A percentile compares a stretch with the other conserved stretches of the same genome.
Evolutionary conservation across 2,888 invertebrate genomes (phyloP).

Genomic region (Altica lythri): DNA sequence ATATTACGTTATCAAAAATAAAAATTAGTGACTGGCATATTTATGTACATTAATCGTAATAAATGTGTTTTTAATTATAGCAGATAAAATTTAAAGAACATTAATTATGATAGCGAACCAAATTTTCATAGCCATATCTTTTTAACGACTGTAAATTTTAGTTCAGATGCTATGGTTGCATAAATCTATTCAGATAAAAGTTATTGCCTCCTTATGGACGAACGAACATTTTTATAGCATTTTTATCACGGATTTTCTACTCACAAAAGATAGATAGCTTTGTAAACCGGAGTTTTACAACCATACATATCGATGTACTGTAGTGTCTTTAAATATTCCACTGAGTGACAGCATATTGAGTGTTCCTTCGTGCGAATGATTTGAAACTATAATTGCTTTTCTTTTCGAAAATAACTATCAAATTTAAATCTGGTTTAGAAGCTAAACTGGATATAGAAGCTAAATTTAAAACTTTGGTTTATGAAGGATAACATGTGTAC

Average conservation of each 20-base stretch:
- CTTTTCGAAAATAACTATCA: no score
- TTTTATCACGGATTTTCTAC: constrained; percentile 24
- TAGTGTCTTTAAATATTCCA: not conserved
- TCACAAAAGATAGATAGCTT: constrained; percentile 17
- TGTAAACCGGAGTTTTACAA: constrained; percentile 13
- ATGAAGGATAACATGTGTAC: no score
- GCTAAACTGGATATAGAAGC: no score
- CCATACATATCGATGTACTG: constrained; percentile 3
- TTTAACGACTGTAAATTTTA: constrained; percentile 12
- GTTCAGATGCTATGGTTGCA: constrained; percentile 10
- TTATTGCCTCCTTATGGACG: constrained; percentile 21
- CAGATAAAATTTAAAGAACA: no score
- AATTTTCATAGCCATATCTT: not conserved
- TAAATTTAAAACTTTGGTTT: no score
- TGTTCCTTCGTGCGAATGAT: not conserved
- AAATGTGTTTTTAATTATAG: no score
- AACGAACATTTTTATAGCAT: constrained; percentile 24
- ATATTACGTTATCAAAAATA: no score
- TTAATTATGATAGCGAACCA: not conserved
- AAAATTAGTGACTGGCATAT: no score
- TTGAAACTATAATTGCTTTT: not conserved
- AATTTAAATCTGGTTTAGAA: no score
- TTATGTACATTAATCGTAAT: no score
- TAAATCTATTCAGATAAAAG: constrained; percentile 18
- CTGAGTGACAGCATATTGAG: not conserved